phyloP scores from a whole-genome alignment of 2,888 invertebrate species.

The Lepetodrilus schrolli region DNA sequence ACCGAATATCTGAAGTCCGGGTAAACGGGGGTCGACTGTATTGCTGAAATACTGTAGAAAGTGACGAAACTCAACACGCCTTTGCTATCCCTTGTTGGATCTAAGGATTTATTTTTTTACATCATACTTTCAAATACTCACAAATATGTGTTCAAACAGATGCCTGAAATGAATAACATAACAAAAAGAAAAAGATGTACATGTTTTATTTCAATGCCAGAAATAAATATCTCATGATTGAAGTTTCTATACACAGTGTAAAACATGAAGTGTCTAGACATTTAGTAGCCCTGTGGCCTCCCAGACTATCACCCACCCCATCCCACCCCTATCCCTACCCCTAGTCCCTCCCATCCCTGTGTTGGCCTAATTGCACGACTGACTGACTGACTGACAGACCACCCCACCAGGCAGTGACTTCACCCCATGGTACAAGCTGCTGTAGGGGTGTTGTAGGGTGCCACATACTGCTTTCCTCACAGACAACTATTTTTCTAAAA shows the following conservation, averaged over 20 bases:
- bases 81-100: too few relatives aligned
- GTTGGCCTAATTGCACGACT: constrained; percentile 19
- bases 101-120: too few relatives aligned
- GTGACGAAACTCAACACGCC: too few relatives aligned
- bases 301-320: not conserved
- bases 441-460: not conserved
- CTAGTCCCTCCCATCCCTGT: not conserved
- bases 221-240: constrained; percentile 23
- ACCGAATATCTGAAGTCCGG: too few relatives aligned
- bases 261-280: constrained; percentile 25
- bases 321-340: not conserved
- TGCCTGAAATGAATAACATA: not conserved
- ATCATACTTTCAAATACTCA: too few relatives aligned
- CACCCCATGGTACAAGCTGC: not conserved
- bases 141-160: too few relatives aligned
- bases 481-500: too few relatives aligned
- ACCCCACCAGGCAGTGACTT: constrained; percentile 4
- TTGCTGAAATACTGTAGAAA: too few relatives aligned
- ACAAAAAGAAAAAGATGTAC: constrained; percentile 13
- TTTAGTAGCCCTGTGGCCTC: not conserved
- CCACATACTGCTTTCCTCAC: not conserved
- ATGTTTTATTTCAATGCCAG: constrained; percentile 26
- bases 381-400: not conserved
- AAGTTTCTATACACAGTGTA: constrained; percentile 27
- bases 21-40: too few relatives aligned